Evolutionary conservation across 2,113 vertebrate genomes (phyloP).

Genomic region (Neotragus pygmaeus): DNA sequence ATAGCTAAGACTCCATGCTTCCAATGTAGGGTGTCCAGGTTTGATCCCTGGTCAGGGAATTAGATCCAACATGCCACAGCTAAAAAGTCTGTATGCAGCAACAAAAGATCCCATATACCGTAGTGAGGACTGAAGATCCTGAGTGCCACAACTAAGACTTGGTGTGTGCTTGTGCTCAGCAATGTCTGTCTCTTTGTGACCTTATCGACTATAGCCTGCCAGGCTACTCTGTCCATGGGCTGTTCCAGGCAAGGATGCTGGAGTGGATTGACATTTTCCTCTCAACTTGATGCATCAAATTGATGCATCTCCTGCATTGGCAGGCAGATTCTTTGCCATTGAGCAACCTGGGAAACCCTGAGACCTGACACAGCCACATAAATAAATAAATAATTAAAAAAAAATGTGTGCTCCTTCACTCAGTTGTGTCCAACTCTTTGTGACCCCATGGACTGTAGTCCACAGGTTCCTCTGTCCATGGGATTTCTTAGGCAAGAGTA

Average conservation of each 20-base stretch:
- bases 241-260: not conserved
- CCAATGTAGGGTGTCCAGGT: not conserved
- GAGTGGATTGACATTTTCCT: not conserved
- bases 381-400: not conserved
- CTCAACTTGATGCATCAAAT: not conserved
- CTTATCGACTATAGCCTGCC: not conserved
- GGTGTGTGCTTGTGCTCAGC: not conserved
- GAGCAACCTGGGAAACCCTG: not conserved
- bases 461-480: not conserved
- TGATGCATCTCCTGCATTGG: not conserved
- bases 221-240: not conserved
- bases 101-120: not conserved
- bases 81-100: not conserved
- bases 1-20: not conserved
- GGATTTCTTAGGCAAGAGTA: not conserved
- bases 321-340: not conserved
- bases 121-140: not conserved
- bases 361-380: not conserved
- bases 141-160: not conserved
- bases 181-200: not conserved
- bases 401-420: not conserved
- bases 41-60: not conserved
- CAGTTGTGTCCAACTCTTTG: not conserved
- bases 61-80: not conserved
- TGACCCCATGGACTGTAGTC: not conserved